phyloP scores from a whole-genome alignment of 2,888 invertebrate species.

The Drosophila falleni region DNA sequence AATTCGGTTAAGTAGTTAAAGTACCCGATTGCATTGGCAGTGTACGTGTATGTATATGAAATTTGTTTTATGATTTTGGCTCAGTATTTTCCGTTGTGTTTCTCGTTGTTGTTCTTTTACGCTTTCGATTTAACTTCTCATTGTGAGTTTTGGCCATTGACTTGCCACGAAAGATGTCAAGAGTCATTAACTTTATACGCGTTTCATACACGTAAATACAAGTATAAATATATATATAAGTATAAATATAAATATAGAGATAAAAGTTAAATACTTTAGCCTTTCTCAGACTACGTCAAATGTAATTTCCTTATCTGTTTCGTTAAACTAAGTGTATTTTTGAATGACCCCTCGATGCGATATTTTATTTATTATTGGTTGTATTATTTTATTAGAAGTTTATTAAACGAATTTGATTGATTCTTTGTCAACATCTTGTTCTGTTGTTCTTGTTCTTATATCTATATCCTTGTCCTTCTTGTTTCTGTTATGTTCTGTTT shows the following conservation, averaged over 20 bases:
- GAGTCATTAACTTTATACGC: slow-evolving; percentile 71
- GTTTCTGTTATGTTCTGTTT: background rate
- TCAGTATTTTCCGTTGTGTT: slow-evolving; percentile 18
- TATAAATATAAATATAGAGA: slow-evolving; percentile 5
- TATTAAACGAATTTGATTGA: slow-evolving; percentile 51
- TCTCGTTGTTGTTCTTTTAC: slow-evolving; percentile 36
- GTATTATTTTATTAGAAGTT: slow-evolving; percentile 56
- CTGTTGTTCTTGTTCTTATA: background rate
- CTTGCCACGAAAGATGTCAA: slow-evolving; percentile 61
- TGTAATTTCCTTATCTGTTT: slow-evolving; percentile 74
- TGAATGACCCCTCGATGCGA: background rate
- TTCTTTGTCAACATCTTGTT: slow-evolving; percentile 31
- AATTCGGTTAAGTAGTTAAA: background rate
- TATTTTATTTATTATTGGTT: slow-evolving; percentile 40
- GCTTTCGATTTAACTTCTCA: slow-evolving; percentile 63
- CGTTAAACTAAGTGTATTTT: slow-evolving; percentile 18
- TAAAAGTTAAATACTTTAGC: background rate
- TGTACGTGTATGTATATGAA: slow-evolving; percentile 20
- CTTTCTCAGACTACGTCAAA: slow-evolving; percentile 30
- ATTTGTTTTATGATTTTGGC: slow-evolving; percentile 66
- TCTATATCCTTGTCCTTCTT: slow-evolving; percentile 1
- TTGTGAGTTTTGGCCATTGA: slow-evolving; percentile 62
- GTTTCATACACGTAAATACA: slow-evolving; percentile 16
- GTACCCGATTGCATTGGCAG: slow-evolving; percentile 10
- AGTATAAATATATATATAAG: slow-evolving; percentile 2